A percentile compares a stretch with the other conserved stretches of the same genome.
phyloP scores from a whole-genome alignment of 2,888 invertebrate species.

The Gastracanthus pulcherrimus region DNA sequence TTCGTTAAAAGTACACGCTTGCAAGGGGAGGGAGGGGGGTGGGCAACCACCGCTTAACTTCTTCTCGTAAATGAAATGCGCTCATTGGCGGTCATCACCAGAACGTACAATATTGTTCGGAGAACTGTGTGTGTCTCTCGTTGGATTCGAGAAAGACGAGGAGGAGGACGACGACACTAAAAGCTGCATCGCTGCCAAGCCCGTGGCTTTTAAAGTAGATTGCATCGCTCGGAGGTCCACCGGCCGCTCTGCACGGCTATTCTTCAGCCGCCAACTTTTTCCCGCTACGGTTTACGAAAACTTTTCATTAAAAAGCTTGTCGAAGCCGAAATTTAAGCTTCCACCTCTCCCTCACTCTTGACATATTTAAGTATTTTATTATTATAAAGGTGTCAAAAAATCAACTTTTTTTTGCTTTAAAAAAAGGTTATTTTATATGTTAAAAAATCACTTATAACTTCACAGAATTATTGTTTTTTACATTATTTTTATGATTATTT shows the following conservation, averaged over 20 bases:
- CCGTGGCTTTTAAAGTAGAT: conserved; percentile 11
- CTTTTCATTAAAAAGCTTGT: background rate
- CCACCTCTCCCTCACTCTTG: background rate
- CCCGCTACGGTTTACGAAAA: background rate
- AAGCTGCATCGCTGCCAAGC: background rate
- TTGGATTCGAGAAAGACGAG: background rate
- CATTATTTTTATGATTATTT: too few species aligned
- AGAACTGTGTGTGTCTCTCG: background rate
- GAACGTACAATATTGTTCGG: background rate
- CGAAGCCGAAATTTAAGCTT: background rate
- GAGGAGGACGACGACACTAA: background rate
- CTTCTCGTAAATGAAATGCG: background rate
- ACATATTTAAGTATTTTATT: background rate
- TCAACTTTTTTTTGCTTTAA: too few species aligned
- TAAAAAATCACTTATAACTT: too few species aligned
- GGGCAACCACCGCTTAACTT: background rate
- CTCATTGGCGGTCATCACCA: background rate
- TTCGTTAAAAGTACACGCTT: background rate
- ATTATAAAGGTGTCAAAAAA: too few species aligned
- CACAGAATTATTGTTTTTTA: too few species aligned
- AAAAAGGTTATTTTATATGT: too few species aligned
- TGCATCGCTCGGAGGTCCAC: background rate
- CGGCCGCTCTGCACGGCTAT: background rate
- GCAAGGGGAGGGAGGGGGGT: background rate
- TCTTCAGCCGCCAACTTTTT: conserved; percentile 6